These are phyloP conservation scores for Megalonaias nervosa DNA, from an alignment of 1,140 invertebrate genomes.

Conservation along the genomic window DNA sequence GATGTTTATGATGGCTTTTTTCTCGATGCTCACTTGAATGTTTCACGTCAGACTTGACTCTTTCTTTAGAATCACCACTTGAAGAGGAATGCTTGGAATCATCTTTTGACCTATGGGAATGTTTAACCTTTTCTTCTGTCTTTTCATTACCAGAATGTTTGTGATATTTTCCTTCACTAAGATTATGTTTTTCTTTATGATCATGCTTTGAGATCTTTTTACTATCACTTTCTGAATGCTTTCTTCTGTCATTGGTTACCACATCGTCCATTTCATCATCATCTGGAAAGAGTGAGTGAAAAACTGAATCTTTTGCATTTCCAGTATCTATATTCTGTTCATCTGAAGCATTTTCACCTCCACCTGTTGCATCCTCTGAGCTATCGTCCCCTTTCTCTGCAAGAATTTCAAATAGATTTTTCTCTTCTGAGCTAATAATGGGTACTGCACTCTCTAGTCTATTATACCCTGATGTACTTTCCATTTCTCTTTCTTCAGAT, in stretches of 20 bases:
- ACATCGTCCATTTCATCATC: no score
- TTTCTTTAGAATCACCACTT: background rate
- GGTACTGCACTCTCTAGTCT: no score
- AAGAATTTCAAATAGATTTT: no score
- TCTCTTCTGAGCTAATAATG: no score
- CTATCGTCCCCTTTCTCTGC: no score
- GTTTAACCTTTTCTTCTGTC: slow-evolving; percentile 30
- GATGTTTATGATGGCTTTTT: slow-evolving; percentile 2
- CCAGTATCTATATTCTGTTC: no score
- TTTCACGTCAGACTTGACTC: background rate
- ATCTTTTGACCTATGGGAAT: background rate
- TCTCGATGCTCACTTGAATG: background rate
- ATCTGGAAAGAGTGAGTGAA: no score
- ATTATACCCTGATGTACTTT: no score
- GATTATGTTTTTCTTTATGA: slow-evolving; percentile 18
- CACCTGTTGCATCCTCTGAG: no score
- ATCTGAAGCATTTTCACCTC: no score
- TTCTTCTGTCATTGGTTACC: background rate
- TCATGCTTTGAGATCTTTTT: background rate
- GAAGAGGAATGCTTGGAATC: background rate
- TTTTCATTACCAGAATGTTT: slow-evolving; percentile 36
- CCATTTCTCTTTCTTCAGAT: no score
- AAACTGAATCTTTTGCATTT: no score
- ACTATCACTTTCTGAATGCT: background rate
- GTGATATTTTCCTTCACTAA: slow-evolving; percentile 43